phyloP scores from a whole-genome alignment of 1,140 invertebrate genomes.

The Aleiodes sp. region DNA sequence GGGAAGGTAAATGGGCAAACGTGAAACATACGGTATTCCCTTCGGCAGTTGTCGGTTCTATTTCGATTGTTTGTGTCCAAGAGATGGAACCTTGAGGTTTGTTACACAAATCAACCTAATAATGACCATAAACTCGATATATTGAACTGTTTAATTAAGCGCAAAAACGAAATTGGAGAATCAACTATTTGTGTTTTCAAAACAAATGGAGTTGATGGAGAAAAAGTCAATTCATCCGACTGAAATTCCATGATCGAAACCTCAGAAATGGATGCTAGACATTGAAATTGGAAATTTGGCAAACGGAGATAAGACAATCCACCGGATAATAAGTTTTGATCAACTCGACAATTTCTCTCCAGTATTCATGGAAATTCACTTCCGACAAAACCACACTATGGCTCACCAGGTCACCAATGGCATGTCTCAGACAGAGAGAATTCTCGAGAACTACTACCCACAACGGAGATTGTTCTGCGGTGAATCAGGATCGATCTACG shows the following conservation, averaged over 20 bases:
- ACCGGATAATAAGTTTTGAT: too few relatives aligned
- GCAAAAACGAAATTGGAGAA: too few relatives aligned
- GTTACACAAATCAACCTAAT: background rate
- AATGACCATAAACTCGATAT: background rate
- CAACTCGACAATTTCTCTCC: background rate
- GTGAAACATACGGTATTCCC: background rate
- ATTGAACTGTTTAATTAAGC: background rate
- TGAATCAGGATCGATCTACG: background rate
- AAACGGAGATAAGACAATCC: too few relatives aligned
- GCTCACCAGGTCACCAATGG: background rate
- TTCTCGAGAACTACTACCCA: background rate
- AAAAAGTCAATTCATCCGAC: too few relatives aligned
- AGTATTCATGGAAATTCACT: constrained; percentile 14
- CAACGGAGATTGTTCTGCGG: constrained; percentile 1
- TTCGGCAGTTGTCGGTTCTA: background rate
- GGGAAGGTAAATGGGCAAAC: background rate
- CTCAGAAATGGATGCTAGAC: too few relatives aligned
- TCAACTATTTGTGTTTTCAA: too few relatives aligned
- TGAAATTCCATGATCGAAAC: too few relatives aligned
- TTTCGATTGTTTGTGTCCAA: background rate
- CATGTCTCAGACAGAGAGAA: constrained; percentile 6
- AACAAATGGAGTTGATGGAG: too few relatives aligned
- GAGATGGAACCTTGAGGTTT: background rate
- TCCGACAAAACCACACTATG: background rate
- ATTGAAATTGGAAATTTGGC: too few relatives aligned